These are phyloP conservation scores for Caenorhabditis tropicalis DNA, from an alignment of 1,140 invertebrate genomes.

Conservation along the genomic window DNA sequence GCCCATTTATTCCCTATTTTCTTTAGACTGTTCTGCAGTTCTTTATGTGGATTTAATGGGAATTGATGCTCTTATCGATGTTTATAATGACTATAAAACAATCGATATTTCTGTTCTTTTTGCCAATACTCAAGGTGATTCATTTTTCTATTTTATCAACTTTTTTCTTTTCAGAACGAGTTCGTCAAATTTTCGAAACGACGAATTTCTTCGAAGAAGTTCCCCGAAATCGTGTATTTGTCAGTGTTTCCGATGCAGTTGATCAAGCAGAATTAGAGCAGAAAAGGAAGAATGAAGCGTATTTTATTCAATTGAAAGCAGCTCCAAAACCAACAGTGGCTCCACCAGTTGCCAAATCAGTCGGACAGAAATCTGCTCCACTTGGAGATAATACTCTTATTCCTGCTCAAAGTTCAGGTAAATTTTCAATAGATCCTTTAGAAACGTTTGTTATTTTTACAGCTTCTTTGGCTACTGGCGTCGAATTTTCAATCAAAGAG, in stretches of 20 bases:
- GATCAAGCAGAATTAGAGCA: slow-evolving; percentile 46
- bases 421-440: background rate
- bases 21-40: slow-evolving; percentile 73
- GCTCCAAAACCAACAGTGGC: background rate
- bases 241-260: slow-evolving; percentile 57
- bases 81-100: slow-evolving; percentile 57
- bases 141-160: background rate
- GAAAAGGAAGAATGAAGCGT: background rate
- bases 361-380: slow-evolving; percentile 22
- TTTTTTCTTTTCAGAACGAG: slow-evolving; percentile 54
- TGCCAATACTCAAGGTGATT: slow-evolving; percentile 58
- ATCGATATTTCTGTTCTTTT: slow-evolving; percentile 62
- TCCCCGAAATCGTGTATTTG: slow-evolving; percentile 57
- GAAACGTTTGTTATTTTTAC: background rate
- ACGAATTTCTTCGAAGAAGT: slow-evolving; percentile 59
- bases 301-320: background rate
- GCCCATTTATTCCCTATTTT: background rate
- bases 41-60: slow-evolving; percentile 74
- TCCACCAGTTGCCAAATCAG: slow-evolving; percentile 16
- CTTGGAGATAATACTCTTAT: background rate
- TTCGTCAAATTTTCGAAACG: slow-evolving; percentile 62
- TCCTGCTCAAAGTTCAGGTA: background rate
- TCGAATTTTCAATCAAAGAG: background rate
- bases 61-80: slow-evolving; percentile 71
- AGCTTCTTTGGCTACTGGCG: slow-evolving; percentile 5